These are phyloP conservation scores for Sterrhoptilus dennistouni DNA, from an alignment of 2,113 vertebrate species.

Conservation along the genomic window DNA sequence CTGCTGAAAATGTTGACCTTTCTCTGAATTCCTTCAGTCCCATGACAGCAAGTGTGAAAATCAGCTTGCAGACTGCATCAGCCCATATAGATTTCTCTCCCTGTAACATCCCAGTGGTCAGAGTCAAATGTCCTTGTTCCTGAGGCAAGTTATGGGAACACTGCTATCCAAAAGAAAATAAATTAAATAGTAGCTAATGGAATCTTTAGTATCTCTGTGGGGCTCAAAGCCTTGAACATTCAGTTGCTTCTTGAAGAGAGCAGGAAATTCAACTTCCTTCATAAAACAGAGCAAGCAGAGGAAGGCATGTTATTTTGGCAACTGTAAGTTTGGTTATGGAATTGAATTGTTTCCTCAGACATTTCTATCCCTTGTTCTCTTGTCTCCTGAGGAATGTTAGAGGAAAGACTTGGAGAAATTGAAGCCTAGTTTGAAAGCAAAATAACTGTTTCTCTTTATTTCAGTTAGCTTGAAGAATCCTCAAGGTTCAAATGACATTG, in stretches of 20 bases:
- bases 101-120: not conserved
- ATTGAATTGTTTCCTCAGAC: not conserved
- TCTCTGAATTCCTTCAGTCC: not conserved
- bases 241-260: not conserved
- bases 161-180: not conserved
- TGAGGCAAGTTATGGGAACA: not conserved
- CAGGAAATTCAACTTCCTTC: constrained; percentile 25
- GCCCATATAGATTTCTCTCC: not conserved
- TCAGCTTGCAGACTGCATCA: rapidly evolving
- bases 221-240: not conserved
- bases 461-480: not conserved
- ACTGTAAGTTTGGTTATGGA: not conserved
- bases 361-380: not conserved
- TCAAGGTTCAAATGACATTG: not conserved
- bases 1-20: not conserved
- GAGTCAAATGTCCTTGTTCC: not conserved
- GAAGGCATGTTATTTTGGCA: not conserved
- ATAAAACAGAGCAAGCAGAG: not conserved
- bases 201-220: not conserved
- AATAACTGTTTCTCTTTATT: not conserved
- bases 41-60: not conserved
- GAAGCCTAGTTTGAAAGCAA: not conserved
- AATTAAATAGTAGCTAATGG: not conserved
- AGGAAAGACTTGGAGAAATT: not conserved
- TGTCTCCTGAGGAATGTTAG: not conserved